phyloP scores from a whole-genome alignment of 2,797 vertebrate genomes.

The Pseudochromis fuscus region DNA sequence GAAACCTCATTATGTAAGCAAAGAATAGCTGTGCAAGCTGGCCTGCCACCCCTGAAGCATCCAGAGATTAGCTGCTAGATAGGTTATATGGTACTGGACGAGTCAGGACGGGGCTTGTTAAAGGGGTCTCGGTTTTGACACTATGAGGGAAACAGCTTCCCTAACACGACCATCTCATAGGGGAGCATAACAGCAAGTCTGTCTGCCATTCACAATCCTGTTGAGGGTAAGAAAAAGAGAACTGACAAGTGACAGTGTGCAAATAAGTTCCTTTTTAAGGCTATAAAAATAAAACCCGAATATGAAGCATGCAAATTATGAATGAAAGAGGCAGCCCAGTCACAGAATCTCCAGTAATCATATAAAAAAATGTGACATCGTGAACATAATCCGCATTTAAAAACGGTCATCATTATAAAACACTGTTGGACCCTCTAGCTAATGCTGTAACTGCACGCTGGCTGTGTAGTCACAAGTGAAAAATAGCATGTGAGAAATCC shows the following conservation, averaged over 20 bases:
- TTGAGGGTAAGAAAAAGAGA: conserved; percentile 49
- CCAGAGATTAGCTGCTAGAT: conserved; percentile 56
- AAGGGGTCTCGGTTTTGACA: conserved; percentile 37
- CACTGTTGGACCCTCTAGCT: background rate
- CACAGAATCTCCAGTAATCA: too few relatives aligned
- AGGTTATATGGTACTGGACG: conserved; percentile 32
- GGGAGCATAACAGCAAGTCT: conserved; percentile 10
- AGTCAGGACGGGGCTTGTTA: conserved; percentile 51
- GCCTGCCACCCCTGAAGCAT: conserved; percentile 44
- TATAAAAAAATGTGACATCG: too few relatives aligned
- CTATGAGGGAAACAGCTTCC: conserved; percentile 24
- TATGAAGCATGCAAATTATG: conserved; percentile 40
- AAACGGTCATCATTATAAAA: background rate
- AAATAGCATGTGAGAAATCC: background rate
- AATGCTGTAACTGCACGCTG: background rate
- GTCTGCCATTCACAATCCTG: conserved; percentile 42
- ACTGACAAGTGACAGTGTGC: conserved; percentile 33
- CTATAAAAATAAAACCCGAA: conserved; percentile 50
- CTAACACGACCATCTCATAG: conserved; percentile 14
- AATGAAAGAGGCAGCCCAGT: conserved; percentile 53
- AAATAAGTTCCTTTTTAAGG: conserved; percentile 47
- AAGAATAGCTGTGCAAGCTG: conserved; percentile 53
- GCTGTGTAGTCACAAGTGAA: background rate
- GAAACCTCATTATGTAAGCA: conserved; percentile 74
- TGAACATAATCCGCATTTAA: background rate